Conservation (phyloP, 2,113 vertebrate species). For the Ochotona princeps region DNA sequence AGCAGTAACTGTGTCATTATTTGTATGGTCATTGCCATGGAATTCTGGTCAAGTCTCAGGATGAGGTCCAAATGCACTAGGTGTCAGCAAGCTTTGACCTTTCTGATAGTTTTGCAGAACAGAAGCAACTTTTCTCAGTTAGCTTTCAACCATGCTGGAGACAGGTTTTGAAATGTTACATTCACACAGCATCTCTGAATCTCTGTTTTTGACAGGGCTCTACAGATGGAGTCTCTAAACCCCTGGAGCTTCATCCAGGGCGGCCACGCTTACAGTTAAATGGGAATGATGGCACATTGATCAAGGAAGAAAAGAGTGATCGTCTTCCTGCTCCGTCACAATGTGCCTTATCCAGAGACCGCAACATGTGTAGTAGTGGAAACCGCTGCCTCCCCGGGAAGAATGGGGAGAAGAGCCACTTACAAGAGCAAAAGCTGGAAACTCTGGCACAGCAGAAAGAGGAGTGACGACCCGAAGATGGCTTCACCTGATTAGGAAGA, state of each 20-base stretch:
- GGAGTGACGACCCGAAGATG: constrained; percentile 81
- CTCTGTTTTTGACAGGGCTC: constrained; percentile 82
- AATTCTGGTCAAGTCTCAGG: neutral
- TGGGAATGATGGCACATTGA: constrained; percentile 87
- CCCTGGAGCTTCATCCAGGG: constrained; percentile 84
- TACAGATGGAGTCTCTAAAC: constrained; percentile 88
- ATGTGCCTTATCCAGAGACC: constrained; percentile 91
- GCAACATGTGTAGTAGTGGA: constrained; percentile 86
- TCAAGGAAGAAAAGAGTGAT: constrained; percentile 86
- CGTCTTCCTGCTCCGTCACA: constrained; percentile 88
- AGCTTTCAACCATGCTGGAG: neutral
- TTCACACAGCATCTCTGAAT: constrained; percentile 13
- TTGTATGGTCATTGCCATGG: neutral
- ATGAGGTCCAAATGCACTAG: neutral
- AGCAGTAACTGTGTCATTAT: neutral
- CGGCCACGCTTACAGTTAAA: constrained; percentile 87
- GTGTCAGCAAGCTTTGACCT: neutral
- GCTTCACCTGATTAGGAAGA: constrained; percentile 59
- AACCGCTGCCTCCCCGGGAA: constrained; percentile 74
- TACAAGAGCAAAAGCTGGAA: constrained; percentile 91
- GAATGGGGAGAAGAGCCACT: constrained; percentile 89
- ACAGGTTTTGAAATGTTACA: constrained; percentile 1
- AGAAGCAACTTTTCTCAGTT: constrained; percentile 31
- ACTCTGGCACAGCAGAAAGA: constrained; percentile 90
- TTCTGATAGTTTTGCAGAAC: constrained; percentile 32